These are phyloP conservation scores for Drosophila tanythrix DNA, from an alignment of 2,888 invertebrate species.

Conservation along the genomic window DNA sequence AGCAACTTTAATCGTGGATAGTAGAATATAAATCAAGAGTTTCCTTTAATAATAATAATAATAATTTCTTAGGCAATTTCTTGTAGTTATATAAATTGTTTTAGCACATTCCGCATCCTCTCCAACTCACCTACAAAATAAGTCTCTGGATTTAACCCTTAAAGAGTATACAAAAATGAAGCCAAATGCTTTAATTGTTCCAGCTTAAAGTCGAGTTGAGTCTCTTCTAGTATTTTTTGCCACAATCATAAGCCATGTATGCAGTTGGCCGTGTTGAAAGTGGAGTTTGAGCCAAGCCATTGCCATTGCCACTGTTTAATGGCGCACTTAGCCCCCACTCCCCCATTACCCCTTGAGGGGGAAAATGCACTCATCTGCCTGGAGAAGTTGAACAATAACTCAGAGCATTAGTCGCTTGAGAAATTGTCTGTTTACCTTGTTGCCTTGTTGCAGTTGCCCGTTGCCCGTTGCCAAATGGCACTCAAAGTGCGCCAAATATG, in stretches of 20 bases:
- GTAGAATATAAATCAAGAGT: no score
- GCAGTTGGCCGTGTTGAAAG: constrained; percentile 11
- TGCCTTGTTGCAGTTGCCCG: constrained; percentile 43
- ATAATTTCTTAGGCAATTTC: no score
- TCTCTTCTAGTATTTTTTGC: neutral
- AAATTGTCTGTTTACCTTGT: constrained; percentile 82
- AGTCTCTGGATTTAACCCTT: neutral
- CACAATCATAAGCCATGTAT: constrained; percentile 24
- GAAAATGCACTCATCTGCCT: constrained; percentile 16
- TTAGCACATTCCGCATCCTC: neutral
- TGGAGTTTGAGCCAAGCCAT: constrained; percentile 18
- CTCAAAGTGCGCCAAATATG: constrained; percentile 73
- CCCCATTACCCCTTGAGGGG: neutral
- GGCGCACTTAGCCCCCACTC: constrained; percentile 26
- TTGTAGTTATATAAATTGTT: no score
- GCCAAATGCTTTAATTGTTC: neutral
- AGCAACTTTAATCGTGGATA: no score
- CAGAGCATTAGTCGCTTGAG: constrained; percentile 80
- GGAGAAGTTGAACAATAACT: constrained; percentile 67
- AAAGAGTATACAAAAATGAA: neutral
- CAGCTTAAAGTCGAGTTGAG: constrained; percentile 6
- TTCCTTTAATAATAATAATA: no score
- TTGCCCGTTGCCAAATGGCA: constrained; percentile 74
- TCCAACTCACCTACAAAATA: neutral
- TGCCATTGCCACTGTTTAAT: constrained; percentile 38